A percentile compares a stretch with the other conserved stretches of the same genome.
These are phyloP conservation scores for Helicolenus hilgendorfi DNA, from an alignment of 2,797 vertebrate species.

Conservation along the genomic window DNA sequence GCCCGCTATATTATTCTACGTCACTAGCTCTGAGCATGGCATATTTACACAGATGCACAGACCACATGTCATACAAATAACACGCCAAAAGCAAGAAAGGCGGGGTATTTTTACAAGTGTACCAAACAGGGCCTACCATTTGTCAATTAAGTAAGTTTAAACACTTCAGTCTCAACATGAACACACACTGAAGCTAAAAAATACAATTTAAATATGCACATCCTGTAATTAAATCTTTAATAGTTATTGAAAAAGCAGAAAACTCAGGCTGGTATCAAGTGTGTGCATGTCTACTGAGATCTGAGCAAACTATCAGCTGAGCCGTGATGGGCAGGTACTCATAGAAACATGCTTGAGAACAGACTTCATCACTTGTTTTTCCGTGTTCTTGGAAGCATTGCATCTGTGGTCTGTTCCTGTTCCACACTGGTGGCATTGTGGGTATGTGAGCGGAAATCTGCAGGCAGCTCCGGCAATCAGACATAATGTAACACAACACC, in stretches of 20 bases:
- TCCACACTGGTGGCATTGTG: slow-evolving; percentile 1
- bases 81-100: too few species aligned
- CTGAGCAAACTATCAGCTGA: slow-evolving; percentile 5
- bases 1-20: too few species aligned
- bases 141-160: neutral
- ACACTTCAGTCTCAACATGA: neutral
- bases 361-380: slow-evolving; percentile 9
- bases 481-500: neutral
- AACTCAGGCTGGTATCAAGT: neutral
- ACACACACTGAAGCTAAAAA: neutral
- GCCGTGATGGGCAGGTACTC: slow-evolving; percentile 30
- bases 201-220: neutral
- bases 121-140: neutral
- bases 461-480: neutral
- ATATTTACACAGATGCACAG: too few species aligned
- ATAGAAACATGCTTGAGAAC: slow-evolving; percentile 20
- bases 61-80: too few species aligned
- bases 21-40: too few species aligned
- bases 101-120: too few species aligned
- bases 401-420: slow-evolving; percentile 9
- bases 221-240: neutral
- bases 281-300: neutral
- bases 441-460: slow-evolving; percentile 5
- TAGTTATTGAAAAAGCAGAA: neutral
- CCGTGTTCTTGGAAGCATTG: slow-evolving; percentile 13